Conservation (phyloP, 2,888 invertebrate genomes). For the Smittia sp. region DNA sequence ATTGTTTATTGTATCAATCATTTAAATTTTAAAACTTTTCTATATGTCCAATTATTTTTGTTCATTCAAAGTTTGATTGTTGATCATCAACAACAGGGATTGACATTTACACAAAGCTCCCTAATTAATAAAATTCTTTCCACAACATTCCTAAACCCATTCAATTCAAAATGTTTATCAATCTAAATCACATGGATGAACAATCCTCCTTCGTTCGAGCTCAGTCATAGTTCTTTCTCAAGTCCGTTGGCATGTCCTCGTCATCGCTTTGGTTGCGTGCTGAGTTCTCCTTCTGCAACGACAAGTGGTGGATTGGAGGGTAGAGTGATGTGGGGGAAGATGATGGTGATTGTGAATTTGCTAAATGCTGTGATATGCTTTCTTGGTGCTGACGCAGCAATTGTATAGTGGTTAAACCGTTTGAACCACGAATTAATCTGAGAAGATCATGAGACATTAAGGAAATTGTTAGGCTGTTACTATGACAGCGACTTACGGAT, state of each 20-base stretch:
- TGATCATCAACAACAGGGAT: not conserved
- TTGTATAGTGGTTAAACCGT: slow-evolving; percentile 54
- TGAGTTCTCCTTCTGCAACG: slow-evolving; percentile 25
- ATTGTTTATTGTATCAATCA: slow-evolving; percentile 43
- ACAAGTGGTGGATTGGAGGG: slow-evolving; percentile 40
- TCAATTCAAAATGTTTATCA: not conserved
- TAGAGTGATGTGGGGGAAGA: slow-evolving; percentile 41
- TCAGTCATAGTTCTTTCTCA: slow-evolving; percentile 43
- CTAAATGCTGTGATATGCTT: slow-evolving; percentile 35
- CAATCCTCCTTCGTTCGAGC: not conserved
- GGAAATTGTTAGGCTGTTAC: too few relatives aligned
- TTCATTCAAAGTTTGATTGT: not conserved
- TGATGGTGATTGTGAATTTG: slow-evolving; percentile 19
- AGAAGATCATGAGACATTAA: not conserved
- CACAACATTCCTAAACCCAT: too few relatives aligned
- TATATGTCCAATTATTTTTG: not conserved
- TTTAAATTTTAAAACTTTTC: too few relatives aligned
- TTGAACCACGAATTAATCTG: slow-evolving; percentile 53
- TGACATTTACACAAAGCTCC: too few relatives aligned
- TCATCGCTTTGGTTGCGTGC: slow-evolving; percentile 42
- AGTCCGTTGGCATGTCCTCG: slow-evolving; percentile 44
- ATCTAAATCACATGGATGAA: slow-evolving; percentile 16
- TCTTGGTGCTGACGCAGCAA: slow-evolving; percentile 46
- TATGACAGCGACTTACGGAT: slow-evolving; percentile 43
- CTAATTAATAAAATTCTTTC: too few relatives aligned